Percentiles rank a stretch among this genome's conserved stretches.
These are phyloP conservation scores for Leptopilina clavipes DNA, from an alignment of 1,140 invertebrate genomes.

Conservation along the genomic window DNA sequence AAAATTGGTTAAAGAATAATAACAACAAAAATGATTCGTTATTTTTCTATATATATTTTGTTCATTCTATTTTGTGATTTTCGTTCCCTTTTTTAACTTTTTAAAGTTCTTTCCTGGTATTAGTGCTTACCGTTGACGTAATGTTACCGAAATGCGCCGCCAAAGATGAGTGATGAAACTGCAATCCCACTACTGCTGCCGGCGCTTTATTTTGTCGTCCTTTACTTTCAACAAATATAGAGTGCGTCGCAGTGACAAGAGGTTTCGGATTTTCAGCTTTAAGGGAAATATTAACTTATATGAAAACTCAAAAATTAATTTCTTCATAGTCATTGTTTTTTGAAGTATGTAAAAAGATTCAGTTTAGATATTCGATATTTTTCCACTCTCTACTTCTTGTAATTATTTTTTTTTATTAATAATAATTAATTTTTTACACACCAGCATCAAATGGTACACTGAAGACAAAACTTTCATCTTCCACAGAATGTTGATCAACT, in stretches of 20 bases:
- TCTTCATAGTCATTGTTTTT: background rate
- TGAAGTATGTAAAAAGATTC: background rate
- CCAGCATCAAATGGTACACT: constrained; percentile 91
- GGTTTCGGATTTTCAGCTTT: constrained; percentile 76
- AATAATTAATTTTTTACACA: constrained; percentile 58
- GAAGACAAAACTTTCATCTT: constrained; percentile 93
- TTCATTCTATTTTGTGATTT: background rate
- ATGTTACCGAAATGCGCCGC: constrained; percentile 90
- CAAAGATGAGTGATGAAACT: constrained; percentile 87
- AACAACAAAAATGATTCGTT: background rate
- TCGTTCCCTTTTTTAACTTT: background rate
- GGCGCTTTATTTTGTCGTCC: constrained; percentile 84
- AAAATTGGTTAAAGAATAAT: background rate
- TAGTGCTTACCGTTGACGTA: constrained; percentile 83
- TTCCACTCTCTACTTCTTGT: too few relatives aligned
- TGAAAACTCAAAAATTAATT: constrained; percentile 31
- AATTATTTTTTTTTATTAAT: too few relatives aligned
- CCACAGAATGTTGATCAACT: constrained; percentile 90
- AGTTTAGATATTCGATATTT: too few relatives aligned
- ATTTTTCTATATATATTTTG: background rate
- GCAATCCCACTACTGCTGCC: constrained; percentile 91
- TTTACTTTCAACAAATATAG: constrained; percentile 90
- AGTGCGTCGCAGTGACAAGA: constrained; percentile 91
- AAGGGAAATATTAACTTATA: background rate
- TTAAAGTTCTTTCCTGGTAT: background rate